Conservation (phyloP, 2,113 vertebrate species). For the Notiomystis cincta region DNA sequence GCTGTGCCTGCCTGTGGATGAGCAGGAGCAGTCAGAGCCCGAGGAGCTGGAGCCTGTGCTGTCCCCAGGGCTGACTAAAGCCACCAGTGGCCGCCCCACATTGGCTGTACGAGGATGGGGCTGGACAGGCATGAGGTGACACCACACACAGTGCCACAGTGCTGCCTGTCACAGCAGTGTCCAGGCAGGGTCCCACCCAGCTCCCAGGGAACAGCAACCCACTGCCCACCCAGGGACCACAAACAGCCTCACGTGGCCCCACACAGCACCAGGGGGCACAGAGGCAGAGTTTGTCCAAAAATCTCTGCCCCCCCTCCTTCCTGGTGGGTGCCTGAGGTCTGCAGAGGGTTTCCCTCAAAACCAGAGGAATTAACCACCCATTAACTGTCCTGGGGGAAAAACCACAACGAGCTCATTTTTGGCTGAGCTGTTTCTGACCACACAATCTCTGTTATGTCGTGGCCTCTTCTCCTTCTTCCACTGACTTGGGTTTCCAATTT, state of each 20-base stretch:
- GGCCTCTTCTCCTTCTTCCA: slow-evolving; percentile 23
- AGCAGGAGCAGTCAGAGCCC: rapidly evolving
- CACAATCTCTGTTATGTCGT: neutral
- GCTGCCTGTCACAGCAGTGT: neutral
- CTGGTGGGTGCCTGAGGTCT: neutral
- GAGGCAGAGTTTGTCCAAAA: neutral
- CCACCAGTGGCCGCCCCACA: neutral
- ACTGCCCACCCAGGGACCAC: neutral
- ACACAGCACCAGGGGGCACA: too few relatives aligned
- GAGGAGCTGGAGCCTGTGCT: neutral
- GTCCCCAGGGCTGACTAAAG: neutral
- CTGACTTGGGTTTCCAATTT: slow-evolving; percentile 44
- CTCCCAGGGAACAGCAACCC: neutral
- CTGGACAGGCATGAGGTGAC: neutral
- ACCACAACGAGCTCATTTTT: neutral
- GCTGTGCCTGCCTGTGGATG: neutral
- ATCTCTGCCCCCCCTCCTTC: neutral
- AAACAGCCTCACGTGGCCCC: neutral
- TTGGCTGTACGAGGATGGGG: neutral
- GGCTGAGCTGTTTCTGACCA: slow-evolving; percentile 5
- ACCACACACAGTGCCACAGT: neutral
- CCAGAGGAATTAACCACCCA: rapidly evolving
- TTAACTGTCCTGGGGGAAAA: neutral
- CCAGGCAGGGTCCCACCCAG: neutral
- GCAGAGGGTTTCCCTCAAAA: neutral